Percentiles rank a stretch among this genome's conserved stretches.
phyloP scores from a whole-genome alignment of 2,888 invertebrate species.

The Lymantria dispar region DNA sequence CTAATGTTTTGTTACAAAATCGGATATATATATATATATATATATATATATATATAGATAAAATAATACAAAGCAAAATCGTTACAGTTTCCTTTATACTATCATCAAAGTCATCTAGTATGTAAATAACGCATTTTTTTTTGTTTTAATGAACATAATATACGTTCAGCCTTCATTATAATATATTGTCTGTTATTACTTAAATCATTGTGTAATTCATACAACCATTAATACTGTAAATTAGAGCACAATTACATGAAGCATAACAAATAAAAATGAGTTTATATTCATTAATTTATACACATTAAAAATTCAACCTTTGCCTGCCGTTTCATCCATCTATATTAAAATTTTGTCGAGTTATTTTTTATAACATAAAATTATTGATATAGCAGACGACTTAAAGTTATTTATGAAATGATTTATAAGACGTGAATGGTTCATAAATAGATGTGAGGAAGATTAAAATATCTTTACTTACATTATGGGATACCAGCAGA shows the following conservation, averaged over 20 bases:
- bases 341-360: too few relatives aligned
- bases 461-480: too few relatives aligned
- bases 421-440: too few relatives aligned
- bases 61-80: constrained; percentile 1
- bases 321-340: too few relatives aligned
- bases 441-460: too few relatives aligned
- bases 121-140: constrained; percentile 2
- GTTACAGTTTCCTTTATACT: constrained; percentile 7
- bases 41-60: too few relatives aligned
- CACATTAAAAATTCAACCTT: too few relatives aligned
- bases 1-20: background rate
- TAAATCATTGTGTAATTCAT: constrained; percentile 1
- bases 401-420: too few relatives aligned
- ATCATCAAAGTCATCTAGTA: constrained; percentile 13
- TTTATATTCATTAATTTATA: background rate
- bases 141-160: background rate
- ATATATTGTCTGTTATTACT: constrained; percentile 1
- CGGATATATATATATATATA: background rate
- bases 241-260: background rate
- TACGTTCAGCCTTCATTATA: background rate
- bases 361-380: too few relatives aligned
- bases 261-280: background rate
- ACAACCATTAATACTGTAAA: constrained; percentile 1
- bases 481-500: too few relatives aligned
- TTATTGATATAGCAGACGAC: too few relatives aligned